Evolutionary conservation across 2,113 vertebrate genomes (phyloP).

Genomic region (Salvelinus alpinus): DNA sequence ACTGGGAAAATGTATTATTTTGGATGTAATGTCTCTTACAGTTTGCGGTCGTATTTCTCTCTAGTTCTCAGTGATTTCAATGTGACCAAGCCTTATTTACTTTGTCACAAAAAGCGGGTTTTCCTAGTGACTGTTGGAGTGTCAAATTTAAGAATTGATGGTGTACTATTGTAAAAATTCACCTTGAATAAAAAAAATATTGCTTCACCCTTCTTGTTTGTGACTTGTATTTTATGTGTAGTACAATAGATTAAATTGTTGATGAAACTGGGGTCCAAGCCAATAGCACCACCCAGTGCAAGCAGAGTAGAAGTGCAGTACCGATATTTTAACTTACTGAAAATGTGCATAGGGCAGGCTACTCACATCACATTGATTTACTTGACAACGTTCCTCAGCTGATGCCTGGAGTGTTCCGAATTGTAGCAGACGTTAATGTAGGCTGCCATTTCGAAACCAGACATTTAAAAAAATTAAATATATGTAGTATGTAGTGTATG

Average conservation of each 20-base stretch:
- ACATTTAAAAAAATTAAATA: too few species aligned
- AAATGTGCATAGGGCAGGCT: too few species aligned
- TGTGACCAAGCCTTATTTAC: conserved; percentile 99
- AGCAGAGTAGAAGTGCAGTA: background rate
- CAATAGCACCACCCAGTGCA: conserved; percentile 26
- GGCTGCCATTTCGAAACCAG: too few species aligned
- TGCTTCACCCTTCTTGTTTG: conserved; percentile 78
- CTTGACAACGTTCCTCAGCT: too few species aligned
- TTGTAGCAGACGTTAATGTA: too few species aligned
- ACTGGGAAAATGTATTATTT: conserved; percentile 89
- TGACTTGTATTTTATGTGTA: conserved; percentile 12
- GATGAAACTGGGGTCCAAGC: background rate
- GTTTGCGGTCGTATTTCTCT: conserved; percentile 89
- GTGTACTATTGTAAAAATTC: conserved; percentile 98
- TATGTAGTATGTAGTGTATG: too few species aligned
- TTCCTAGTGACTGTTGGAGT: conserved; percentile 99
- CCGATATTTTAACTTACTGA: background rate
- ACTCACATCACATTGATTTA: too few species aligned
- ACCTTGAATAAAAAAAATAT: conserved; percentile 99
- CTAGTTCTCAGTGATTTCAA: conserved; percentile 99
- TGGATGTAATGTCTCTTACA: conserved; percentile 96
- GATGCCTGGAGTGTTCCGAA: too few species aligned
- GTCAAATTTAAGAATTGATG: conserved; percentile 99
- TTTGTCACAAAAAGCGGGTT: conserved; percentile 99
- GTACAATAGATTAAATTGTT: background rate